These are phyloP conservation scores for Mylabris phalerata DNA, from an alignment of 1,140 invertebrate species.

Conservation along the genomic window DNA sequence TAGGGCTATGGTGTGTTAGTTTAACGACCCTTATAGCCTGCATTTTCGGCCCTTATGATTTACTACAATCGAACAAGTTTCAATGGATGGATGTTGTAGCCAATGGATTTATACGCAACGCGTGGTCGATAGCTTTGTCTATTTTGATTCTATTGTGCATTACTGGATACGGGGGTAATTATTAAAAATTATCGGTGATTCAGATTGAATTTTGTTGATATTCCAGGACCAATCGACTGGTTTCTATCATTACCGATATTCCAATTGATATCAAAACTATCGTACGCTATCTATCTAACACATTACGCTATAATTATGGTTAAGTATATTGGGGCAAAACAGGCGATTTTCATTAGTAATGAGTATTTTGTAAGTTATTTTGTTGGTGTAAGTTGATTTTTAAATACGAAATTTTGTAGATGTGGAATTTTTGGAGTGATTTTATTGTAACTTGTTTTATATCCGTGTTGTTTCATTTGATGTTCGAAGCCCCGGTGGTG, in stretches of 20 bases:
- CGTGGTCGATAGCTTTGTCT: conserved; percentile 52
- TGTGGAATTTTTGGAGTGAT: conserved; percentile 12
- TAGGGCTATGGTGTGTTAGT: neutral
- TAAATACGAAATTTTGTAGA: neutral
- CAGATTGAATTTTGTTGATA: neutral
- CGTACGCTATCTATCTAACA: conserved; percentile 21
- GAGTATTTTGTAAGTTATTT: conserved; percentile 6
- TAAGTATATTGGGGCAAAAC: too few species aligned
- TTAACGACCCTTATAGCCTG: conserved; percentile 3
- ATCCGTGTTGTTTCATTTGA: conserved; percentile 4
- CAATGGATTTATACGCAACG: conserved; percentile 49
- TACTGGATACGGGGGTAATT: conserved; percentile 50
- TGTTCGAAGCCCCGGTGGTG: conserved; percentile 21
- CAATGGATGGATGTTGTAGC: conserved; percentile 49
- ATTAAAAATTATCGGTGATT: neutral
- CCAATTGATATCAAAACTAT: conserved; percentile 14
- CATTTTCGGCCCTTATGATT: conserved; percentile 5
- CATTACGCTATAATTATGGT: neutral
- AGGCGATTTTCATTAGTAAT: conserved; percentile 2
- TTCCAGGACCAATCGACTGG: conserved; percentile 18
- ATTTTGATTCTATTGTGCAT: conserved; percentile 62
- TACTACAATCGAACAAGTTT: conserved; percentile 1
- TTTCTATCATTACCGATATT: conserved; percentile 19
- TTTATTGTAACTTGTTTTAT: conserved; percentile 2
- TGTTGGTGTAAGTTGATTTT: neutral